Evolutionary conservation across 2,797 vertebrate genomes (phyloP).

Genomic region (Ambastaia sidthimunki): DNA sequence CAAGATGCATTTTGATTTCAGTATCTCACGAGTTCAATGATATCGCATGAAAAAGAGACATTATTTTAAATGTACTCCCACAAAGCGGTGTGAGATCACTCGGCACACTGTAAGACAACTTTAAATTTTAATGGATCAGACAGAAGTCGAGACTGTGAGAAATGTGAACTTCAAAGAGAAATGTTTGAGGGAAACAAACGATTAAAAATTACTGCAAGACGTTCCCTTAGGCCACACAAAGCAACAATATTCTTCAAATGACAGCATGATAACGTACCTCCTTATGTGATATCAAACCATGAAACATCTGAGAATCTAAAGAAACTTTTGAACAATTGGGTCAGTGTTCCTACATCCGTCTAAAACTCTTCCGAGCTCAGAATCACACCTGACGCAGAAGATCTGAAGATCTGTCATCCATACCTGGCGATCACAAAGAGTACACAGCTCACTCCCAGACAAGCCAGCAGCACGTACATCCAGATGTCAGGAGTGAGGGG

Average conservation of each 20-base stretch:
- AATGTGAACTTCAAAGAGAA: constrained; percentile 32
- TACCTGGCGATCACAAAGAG: constrained; percentile 99
- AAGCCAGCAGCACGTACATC: constrained; percentile 97
- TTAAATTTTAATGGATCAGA: constrained; percentile 2
- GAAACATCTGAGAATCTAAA: constrained; percentile 17
- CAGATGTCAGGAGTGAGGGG: constrained; percentile 97
- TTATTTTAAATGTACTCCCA: constrained; percentile 7
- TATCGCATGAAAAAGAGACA: background rate
- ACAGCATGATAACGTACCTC: constrained; percentile 10
- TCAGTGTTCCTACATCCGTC: background rate
- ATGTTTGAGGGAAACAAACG: background rate
- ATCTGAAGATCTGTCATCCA: background rate
- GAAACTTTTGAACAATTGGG: constrained; percentile 19
- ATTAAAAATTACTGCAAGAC: constrained; percentile 4
- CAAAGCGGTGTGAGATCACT: background rate
- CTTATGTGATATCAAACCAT: constrained; percentile 12
- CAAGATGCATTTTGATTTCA: constrained; percentile 28
- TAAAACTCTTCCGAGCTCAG: background rate
- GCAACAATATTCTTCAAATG: constrained; percentile 23
- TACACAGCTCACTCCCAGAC: constrained; percentile 96
- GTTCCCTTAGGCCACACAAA: constrained; percentile 20
- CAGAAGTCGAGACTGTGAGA: background rate
- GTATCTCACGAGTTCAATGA: background rate
- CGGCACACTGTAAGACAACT: background rate
- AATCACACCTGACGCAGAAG: too few species aligned